Conservation (phyloP, 1,140 invertebrate species). For the Drosophila burlai region DNA sequence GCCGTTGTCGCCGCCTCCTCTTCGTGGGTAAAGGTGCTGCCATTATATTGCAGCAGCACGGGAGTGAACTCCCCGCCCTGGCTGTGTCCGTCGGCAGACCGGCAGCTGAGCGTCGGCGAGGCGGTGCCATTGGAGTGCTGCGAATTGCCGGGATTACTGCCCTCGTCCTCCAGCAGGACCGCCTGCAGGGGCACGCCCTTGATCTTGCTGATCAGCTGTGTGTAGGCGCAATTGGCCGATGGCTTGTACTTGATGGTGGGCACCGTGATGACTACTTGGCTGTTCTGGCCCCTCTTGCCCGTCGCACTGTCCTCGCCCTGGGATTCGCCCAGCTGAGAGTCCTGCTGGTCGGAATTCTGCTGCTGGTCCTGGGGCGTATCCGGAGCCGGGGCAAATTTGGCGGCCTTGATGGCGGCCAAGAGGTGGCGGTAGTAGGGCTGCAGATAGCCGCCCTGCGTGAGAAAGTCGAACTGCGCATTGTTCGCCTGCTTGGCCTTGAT, state of each 20-base stretch:
- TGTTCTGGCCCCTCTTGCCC: not conserved
- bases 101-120: slow-evolving; percentile 66
- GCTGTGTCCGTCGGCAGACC: slow-evolving; percentile 58
- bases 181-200: slow-evolving; percentile 88
- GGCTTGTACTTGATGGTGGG: slow-evolving; percentile 90
- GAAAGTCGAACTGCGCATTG: slow-evolving; percentile 97
- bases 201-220: slow-evolving; percentile 93
- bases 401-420: slow-evolving; percentile 92
- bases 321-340: slow-evolving; percentile 11
- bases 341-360: not conserved
- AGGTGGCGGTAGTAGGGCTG: slow-evolving; percentile 97
- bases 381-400: slow-evolving; percentile 88
- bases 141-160: slow-evolving; percentile 41
- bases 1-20: slow-evolving; percentile 11
- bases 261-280: slow-evolving; percentile 73
- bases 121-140: slow-evolving; percentile 65
- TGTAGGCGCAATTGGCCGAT: slow-evolving; percentile 93
- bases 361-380: slow-evolving; percentile 64
- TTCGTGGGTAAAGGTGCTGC: slow-evolving; percentile 73
- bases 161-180: slow-evolving; percentile 70
- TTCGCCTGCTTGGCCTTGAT: slow-evolving; percentile 98
- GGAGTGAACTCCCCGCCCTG: slow-evolving; percentile 70
- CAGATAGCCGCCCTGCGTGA: slow-evolving; percentile 93
- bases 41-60: slow-evolving; percentile 76
- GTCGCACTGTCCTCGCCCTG: slow-evolving; percentile 32